A percentile compares a stretch with the other conserved stretches of the same genome.
phyloP scores from a whole-genome alignment of 2,888 invertebrate genomes.

The Aricia artaxerxes region DNA sequence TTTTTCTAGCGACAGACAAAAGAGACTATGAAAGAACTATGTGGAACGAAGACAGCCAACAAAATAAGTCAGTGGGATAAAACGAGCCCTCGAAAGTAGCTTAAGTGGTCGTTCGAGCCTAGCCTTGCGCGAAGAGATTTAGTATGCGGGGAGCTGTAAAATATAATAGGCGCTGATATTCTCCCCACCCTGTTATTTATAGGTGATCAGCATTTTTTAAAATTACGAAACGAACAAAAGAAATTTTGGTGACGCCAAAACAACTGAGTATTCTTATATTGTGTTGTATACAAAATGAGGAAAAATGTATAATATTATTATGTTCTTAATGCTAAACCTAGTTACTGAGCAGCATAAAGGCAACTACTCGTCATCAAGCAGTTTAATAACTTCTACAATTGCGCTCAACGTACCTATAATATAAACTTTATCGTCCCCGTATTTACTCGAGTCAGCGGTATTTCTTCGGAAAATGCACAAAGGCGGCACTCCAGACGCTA shows the following conservation, averaged over 20 bases:
- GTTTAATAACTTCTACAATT: not conserved
- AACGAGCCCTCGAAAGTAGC: slow-evolving; percentile 18
- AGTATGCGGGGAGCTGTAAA: slow-evolving; percentile 16
- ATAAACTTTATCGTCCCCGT: slow-evolving; percentile 17
- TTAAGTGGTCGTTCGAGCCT: slow-evolving; percentile 20
- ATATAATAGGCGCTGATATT: not conserved
- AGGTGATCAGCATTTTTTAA: not conserved
- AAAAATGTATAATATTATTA: not conserved
- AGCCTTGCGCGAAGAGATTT: slow-evolving; percentile 17
- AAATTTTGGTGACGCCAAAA: not conserved
- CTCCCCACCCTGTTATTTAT: not conserved
- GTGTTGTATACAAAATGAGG: no score
- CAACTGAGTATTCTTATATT: not conserved
- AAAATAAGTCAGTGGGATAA: slow-evolving; percentile 19
- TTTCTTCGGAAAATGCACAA: slow-evolving; percentile 4
- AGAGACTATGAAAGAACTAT: not conserved
- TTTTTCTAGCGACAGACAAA: not conserved
- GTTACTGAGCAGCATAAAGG: no score
- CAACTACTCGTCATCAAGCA: not conserved
- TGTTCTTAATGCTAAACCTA: no score
- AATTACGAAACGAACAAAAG: not conserved
- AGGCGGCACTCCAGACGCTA: not conserved
- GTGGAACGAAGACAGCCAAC: not conserved
- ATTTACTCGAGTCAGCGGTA: not conserved
- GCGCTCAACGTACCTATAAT: not conserved